Evolutionary conservation across 2,797 vertebrate genomes (phyloP), one percentile per base, ranked within the genome.

Genomic region (Echiichthys vipera): DNA sequence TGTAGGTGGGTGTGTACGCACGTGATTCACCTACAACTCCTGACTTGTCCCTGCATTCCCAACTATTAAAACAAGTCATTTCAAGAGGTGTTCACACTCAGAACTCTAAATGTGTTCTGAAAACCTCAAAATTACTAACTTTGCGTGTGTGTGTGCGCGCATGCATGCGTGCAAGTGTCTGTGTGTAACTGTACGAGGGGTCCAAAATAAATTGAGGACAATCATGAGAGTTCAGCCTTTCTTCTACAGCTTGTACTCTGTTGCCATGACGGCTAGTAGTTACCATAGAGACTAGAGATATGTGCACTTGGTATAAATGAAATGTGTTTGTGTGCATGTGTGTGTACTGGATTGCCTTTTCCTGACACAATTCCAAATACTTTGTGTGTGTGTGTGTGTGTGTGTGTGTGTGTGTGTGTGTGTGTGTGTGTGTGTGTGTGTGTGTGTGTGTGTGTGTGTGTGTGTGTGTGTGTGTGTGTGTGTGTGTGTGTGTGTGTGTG

Each of bases 241-340:
- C 78, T 87, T 86, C 77, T 88, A 71, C 82, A 40, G 72, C 85
- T 89, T 90, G 83, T 89, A 85, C 82, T 78, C 83, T 9, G 92
- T 94, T 93, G 91, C 93, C 88, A 93, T 93, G 93, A 92, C 89
- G 84, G 90, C 88, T 91, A 86, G 87, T 85, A 84, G 94, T 95
- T 94, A 92, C 94, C 93, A 94, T 94, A 94, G 94, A 92, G 92
- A 95, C 91, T 74, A 85, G 83, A 85, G 78, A 88, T 88, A 89
- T 85, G 91, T 87, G 84, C 75, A 74, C 79, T 91, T 87, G 74
- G 74, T 85, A 77, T 87, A 88, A 87, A 80, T 87, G 75, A 88
- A 91, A 83, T 70, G 65, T 80, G 69, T 77, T 47, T 59, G 34
- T 76, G 43, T 79, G 65, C 53, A 6, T 78, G 72, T 78, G 68